These are phyloP conservation scores for Eupleurogrammus muticus DNA, from an alignment of 2,797 vertebrate genomes.

Conservation along the genomic window DNA sequence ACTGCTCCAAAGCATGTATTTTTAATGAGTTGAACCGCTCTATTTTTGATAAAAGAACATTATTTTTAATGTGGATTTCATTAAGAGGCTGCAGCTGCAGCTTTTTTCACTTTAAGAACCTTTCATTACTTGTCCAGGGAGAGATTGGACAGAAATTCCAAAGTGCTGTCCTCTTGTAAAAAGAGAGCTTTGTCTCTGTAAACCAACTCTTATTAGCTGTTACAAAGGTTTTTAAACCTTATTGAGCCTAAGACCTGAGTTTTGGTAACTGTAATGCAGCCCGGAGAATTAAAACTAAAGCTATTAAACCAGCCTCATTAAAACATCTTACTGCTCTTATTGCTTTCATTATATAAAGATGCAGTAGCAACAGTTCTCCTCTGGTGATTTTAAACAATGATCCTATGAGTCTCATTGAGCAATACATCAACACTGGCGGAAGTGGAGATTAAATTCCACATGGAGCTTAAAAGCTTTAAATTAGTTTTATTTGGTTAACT, in stretches of 20 bases:
- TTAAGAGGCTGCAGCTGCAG: not conserved
- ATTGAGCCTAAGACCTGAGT: conserved; percentile 14
- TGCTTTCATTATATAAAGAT: conserved; percentile 26
- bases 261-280: conserved; percentile 26
- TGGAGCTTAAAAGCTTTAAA: not conserved
- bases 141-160: not conserved
- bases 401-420: not conserved
- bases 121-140: not conserved
- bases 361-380: conserved; percentile 7
- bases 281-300: conserved; percentile 21
- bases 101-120: not conserved
- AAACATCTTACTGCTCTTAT: conserved; percentile 25
- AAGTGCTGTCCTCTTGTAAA: conserved; percentile 1
- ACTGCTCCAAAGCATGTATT: not conserved
- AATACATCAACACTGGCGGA: not conserved
- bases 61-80: not conserved
- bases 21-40: too few relatives aligned
- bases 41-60: not conserved
- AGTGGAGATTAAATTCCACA: not conserved
- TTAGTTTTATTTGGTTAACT: not conserved
- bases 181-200: conserved; percentile 9
- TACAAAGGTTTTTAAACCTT: conserved; percentile 20
- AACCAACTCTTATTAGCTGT: conserved; percentile 32
- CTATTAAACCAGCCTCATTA: conserved; percentile 45
- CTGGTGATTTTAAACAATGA: not conserved